Evolutionary conservation across 1,140 invertebrate genomes (phyloP).

Genomic region (Pissodes strobi): DNA sequence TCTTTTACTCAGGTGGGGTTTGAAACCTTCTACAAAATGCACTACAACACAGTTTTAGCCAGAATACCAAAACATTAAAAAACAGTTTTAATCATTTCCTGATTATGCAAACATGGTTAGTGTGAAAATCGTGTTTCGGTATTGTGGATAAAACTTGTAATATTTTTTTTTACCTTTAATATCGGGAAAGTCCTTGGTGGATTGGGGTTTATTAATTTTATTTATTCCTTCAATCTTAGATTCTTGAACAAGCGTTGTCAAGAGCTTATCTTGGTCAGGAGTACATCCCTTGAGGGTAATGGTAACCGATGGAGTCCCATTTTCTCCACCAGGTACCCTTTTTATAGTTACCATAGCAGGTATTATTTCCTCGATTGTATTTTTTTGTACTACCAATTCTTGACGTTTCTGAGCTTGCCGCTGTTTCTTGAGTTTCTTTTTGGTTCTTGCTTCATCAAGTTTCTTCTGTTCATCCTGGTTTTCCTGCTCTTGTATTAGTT

Average conservation of each 20-base stretch:
- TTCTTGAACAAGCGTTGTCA: conserved; percentile 75
- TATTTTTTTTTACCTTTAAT: conserved; percentile 14
- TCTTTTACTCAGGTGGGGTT: no score
- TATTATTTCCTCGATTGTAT: conserved; percentile 49
- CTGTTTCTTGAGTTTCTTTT: conserved; percentile 40
- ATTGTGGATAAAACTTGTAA: no score
- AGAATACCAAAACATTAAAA: no score
- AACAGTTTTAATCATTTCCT: no score
- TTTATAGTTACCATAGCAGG: conserved; percentile 74
- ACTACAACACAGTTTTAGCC: no score
- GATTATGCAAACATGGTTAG: no score
- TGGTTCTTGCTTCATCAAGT: conserved; percentile 39
- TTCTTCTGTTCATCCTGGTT: conserved; percentile 30
- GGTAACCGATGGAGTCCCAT: conserved; percentile 72
- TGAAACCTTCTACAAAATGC: no score
- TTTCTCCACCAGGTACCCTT: conserved; percentile 67
- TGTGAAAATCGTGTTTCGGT: no score
- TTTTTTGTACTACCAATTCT: conserved; percentile 31
- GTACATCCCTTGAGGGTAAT: conserved; percentile 76
- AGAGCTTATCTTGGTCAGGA: conserved; percentile 72
- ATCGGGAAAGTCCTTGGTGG: background rate
- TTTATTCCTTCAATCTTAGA: conserved; percentile 50
- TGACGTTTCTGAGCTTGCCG: conserved; percentile 34
- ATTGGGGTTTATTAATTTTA: background rate
- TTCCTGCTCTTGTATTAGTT: conserved; percentile 18